Evolutionary conservation across 2,113 vertebrate species (phyloP), one percentile per base, ranked within the genome.

Genomic region (Origma solitaria): DNA sequence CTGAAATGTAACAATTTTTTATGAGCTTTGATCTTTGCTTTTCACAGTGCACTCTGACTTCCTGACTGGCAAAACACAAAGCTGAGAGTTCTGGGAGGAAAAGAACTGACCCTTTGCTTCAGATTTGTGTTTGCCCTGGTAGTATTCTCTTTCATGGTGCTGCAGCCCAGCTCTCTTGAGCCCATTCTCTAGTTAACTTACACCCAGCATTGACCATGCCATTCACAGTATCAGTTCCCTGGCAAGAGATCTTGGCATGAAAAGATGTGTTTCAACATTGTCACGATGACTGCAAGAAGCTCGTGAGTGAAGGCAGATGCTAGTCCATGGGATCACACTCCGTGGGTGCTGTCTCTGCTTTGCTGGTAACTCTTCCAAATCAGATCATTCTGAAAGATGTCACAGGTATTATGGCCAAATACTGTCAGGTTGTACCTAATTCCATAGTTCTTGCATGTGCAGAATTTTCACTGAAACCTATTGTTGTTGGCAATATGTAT

Each of bases 51-150:
- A 50, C 66, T 37, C 53, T 57, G 44, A 38, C 37, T 93, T 72
- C 64, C 58, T 85, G 54, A 51, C 75, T 83, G 82, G 54, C 47
- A 66, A 80, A 89, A 60, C 56, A 54, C 31, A 81, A 87, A 92
- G 30, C 65, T 60, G 79, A 95, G 44, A 65, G 24, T 51, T 90
- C 20, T 33, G 80, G 42, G 57, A 69, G 56, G 20, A 82, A 57
- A 70, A 82, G 40, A 75, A 8, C 50, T 54, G 82, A 37, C 35
- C 23, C 54, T 69, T 58, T 28, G 17, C 69, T 82, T 75, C 35
- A 68, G 75, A n/a, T 51, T 27, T 38, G 20, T 23, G 9, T 88
- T 73, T 65, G 54, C 53, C 49, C 42, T 44, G 15, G 10, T 49
- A 8, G 50, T 6, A 5, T 50, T 75, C 58, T 45, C 54, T 72